Conservation (phyloP, 2,113 vertebrate species). For the Tenebrosternarchus preto region DNA sequence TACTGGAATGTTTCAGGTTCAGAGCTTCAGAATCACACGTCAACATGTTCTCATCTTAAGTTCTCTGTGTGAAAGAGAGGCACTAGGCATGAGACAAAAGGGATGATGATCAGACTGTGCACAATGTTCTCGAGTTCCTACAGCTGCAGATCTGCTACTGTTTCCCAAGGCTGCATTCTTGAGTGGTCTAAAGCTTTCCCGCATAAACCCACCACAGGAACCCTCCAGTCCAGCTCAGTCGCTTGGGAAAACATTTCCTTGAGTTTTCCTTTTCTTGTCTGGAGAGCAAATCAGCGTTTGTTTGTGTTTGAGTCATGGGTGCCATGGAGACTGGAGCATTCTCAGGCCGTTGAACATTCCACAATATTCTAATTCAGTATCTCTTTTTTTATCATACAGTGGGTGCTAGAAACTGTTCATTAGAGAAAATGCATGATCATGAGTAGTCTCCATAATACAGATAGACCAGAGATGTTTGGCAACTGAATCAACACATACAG, state of each 20-base stretch:
- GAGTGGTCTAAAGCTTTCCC: conserved; percentile 65
- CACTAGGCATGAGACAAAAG: neutral
- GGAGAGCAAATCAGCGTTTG: conserved; percentile 61
- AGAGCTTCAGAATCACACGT: too few species aligned
- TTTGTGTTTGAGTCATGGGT: conserved; percentile 71
- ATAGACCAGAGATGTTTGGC: conserved; percentile 3
- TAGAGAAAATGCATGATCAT: neutral
- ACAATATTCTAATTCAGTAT: conserved; percentile 62
- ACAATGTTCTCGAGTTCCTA: conserved; percentile 26
- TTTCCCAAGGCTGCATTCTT: conserved; percentile 63
- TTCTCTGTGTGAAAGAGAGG: neutral
- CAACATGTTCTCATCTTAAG: neutral
- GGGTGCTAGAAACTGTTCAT: conserved; percentile 21
- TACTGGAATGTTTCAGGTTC: too few species aligned
- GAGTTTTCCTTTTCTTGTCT: conserved; percentile 58
- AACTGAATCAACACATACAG: conserved; percentile 24
- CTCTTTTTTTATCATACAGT: conserved; percentile 46
- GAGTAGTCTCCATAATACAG: neutral
- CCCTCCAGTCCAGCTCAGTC: conserved; percentile 57
- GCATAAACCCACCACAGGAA: conserved; percentile 63
- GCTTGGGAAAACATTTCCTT: conserved; percentile 71
- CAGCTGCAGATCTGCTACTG: conserved; percentile 62
- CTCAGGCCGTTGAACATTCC: conserved; percentile 66
- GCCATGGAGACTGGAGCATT: conserved; percentile 62
- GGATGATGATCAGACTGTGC: neutral